phyloP scores from a whole-genome alignment of 37 sponge, comb jelly and placozoan genomes.

The Chondrilla cf. caribensis region DNA sequence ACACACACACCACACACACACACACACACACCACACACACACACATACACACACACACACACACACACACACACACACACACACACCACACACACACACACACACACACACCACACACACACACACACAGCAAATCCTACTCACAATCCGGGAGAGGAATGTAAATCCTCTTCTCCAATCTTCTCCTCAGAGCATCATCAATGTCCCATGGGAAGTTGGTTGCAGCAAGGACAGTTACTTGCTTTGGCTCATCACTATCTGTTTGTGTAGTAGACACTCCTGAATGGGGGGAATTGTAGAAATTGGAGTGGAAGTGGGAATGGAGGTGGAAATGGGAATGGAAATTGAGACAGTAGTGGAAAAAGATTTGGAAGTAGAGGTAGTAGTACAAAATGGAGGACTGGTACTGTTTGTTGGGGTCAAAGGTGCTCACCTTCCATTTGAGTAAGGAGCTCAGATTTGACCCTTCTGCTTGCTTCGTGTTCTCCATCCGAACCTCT shows the following conservation, averaged over 20 bases:
- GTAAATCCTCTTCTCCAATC: constrained; percentile 95
- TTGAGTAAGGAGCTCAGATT: constrained; percentile 93
- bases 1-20: no score
- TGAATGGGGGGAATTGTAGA: neutral
- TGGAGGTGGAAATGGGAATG: no score
- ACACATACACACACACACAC: no score
- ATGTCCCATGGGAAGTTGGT: constrained; percentile 98
- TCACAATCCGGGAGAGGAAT: constrained; percentile 84
- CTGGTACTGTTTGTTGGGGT: no score
- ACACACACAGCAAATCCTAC: neutral
- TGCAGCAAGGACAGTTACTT: constrained; percentile 95
- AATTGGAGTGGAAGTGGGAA: neutral
- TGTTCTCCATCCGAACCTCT: constrained; percentile 93
- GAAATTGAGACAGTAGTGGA: no score
- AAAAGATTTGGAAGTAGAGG: no score
- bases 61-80: no score
- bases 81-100: no score
- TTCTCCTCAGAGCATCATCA: constrained; percentile 89
- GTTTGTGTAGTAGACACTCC: constrained; percentile 15
- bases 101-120: no score
- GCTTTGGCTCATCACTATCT: constrained; percentile 64
- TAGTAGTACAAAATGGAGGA: no score
- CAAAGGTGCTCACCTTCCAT: constrained; percentile 92
- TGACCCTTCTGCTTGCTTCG: constrained; percentile 91
- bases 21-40: no score